A percentile compares a stretch with the other conserved stretches of the same genome.
Conservation (phyloP, 2,888 invertebrate species). For the Cerceris ruficornis region DNA sequence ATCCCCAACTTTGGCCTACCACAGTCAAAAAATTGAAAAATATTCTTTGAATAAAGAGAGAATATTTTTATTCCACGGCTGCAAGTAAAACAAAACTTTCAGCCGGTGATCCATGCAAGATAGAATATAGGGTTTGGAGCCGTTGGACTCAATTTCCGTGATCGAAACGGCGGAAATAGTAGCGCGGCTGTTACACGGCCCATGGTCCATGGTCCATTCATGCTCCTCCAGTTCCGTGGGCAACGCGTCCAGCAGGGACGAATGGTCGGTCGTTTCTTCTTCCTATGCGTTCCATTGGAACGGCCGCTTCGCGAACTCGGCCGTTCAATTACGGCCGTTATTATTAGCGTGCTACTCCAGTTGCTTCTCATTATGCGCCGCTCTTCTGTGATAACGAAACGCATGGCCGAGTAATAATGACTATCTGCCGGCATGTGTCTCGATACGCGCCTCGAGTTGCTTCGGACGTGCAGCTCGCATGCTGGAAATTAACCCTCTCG, state of each 20-base stretch:
- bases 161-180: conserved; percentile 10
- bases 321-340: conserved; percentile 73
- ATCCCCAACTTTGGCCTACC: too few relatives aligned
- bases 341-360: conserved; percentile 71
- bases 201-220: conserved; percentile 23
- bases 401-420: conserved; percentile 61
- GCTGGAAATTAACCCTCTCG: not conserved
- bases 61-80: too few relatives aligned
- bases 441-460: conserved; percentile 8
- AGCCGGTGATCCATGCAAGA: not conserved
- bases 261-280: conserved; percentile 43
- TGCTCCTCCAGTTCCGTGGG: conserved; percentile 22
- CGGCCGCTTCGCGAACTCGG: conserved; percentile 56
- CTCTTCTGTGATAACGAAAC: conserved; percentile 59
- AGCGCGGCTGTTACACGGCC: not conserved
- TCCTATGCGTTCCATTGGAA: conserved; percentile 47
- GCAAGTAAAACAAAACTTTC: not conserved
- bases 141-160: not conserved
- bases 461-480: not conserved
- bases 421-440: conserved; percentile 61
- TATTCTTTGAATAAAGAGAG: too few relatives aligned
- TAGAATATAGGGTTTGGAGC: not conserved
- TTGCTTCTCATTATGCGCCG: conserved; percentile 63
- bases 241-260: conserved; percentile 32
- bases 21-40: too few relatives aligned